These are phyloP conservation scores for Anarhynchus alexandrinus DNA, from an alignment of 2,113 vertebrate genomes.

Conservation along the genomic window DNA sequence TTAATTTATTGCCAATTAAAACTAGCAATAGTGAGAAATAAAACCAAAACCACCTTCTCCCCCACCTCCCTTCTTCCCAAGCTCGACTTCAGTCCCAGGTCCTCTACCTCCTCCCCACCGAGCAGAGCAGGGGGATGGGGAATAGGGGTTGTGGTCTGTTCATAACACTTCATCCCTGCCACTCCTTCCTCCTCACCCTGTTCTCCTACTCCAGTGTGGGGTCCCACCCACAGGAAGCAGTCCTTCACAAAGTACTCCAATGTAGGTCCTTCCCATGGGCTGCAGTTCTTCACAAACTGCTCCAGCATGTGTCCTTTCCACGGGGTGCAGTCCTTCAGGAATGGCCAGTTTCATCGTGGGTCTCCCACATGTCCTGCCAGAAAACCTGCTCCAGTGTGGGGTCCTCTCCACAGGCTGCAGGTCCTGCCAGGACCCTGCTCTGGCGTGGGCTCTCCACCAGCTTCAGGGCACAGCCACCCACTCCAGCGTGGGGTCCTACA, in stretches of 20 bases:
- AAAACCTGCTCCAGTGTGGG: not conserved
- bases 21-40: not conserved
- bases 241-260: not conserved
- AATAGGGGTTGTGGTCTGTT: not conserved
- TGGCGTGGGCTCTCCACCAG: fast-evolving
- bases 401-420: not conserved
- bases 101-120: not conserved
- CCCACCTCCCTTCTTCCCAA: not conserved
- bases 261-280: not conserved
- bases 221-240: not conserved
- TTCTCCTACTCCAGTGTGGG: not conserved
- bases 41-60: not conserved
- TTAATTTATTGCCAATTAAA: not conserved
- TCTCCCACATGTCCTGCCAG: not conserved
- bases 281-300: not conserved
- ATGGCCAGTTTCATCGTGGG: too few relatives aligned
- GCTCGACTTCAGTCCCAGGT: not conserved
- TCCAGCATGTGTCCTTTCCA: not conserved
- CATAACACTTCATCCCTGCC: not conserved
- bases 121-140: too few relatives aligned
- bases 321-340: not conserved
- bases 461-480: not conserved
- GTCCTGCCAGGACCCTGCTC: not conserved
- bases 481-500: fast-evolving
- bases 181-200: not conserved